phyloP scores from a whole-genome alignment of 2,888 invertebrate species.

The Lasioglossum malachurum region DNA sequence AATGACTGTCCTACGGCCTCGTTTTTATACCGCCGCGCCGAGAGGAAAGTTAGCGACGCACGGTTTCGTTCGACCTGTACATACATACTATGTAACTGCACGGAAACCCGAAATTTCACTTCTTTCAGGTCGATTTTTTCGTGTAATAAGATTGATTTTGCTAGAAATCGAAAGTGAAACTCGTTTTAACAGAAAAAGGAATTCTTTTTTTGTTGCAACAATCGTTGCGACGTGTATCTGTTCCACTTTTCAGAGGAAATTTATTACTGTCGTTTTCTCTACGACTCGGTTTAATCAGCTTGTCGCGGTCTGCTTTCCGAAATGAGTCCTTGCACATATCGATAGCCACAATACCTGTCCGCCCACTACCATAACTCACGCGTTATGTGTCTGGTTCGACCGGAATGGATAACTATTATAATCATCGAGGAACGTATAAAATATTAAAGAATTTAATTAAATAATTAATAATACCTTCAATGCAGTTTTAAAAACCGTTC shows the following conservation, averaged over 20 bases:
- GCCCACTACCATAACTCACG: neutral
- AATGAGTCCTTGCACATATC: slow-evolving; percentile 6
- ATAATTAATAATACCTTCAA: neutral
- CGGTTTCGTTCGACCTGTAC: neutral
- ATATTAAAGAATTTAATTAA: neutral
- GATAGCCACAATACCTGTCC: neutral
- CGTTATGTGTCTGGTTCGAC: neutral
- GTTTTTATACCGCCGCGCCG: slow-evolving; percentile 10
- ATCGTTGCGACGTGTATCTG: neutral
- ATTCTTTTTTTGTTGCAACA: neutral
- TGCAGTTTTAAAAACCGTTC: neutral
- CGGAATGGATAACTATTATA: neutral
- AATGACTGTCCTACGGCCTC: slow-evolving; percentile 20
- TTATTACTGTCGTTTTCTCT: neutral
- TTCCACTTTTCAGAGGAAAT: neutral
- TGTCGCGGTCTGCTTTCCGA: neutral
- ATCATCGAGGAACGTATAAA: neutral
- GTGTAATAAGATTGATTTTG: neutral
- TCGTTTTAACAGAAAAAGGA: neutral
- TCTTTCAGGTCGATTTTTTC: neutral
- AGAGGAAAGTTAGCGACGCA: neutral
- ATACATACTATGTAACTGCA: neutral
- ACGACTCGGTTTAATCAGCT: neutral
- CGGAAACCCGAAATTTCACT: neutral
- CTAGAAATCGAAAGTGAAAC: neutral